Evolutionary conservation across 1,140 invertebrate species (phyloP).

Genomic region (Meloidogyne floridensis): DNA sequence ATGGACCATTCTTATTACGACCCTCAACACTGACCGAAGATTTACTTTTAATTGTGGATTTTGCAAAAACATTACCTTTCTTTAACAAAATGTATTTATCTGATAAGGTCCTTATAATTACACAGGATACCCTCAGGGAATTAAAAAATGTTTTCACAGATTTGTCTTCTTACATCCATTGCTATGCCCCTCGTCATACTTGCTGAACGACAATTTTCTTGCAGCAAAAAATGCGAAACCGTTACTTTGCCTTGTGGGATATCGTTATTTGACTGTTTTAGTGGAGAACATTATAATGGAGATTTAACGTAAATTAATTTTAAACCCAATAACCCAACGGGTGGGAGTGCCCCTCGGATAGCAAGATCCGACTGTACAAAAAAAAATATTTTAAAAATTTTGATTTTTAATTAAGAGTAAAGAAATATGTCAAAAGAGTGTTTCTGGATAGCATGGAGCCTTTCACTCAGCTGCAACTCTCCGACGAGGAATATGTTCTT

Average conservation of each 20-base stretch:
- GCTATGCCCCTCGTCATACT: conserved; percentile 2
- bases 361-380: too few species aligned
- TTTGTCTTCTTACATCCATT: conserved; percentile 8
- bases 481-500: conserved; percentile 10
- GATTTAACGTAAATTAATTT: not conserved
- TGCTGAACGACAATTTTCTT: not conserved
- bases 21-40: not conserved
- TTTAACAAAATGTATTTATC: not conserved
- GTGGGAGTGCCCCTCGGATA: too few species aligned
- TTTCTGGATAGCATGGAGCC: not conserved
- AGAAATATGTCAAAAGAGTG: not conserved
- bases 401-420: not conserved
- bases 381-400: not conserved
- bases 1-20: not conserved
- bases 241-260: not conserved
- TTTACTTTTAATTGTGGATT: not conserved
- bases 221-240: not conserved
- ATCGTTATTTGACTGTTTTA: not conserved
- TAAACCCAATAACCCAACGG: too few species aligned
- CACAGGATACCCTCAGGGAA: too few species aligned
- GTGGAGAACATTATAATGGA: not conserved
- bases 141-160: not conserved
- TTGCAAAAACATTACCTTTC: not conserved
- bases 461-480: not conserved
- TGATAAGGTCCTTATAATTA: not conserved